Conservation (phyloP, 2,888 invertebrate species). For the Dexiosoma caninum region DNA sequence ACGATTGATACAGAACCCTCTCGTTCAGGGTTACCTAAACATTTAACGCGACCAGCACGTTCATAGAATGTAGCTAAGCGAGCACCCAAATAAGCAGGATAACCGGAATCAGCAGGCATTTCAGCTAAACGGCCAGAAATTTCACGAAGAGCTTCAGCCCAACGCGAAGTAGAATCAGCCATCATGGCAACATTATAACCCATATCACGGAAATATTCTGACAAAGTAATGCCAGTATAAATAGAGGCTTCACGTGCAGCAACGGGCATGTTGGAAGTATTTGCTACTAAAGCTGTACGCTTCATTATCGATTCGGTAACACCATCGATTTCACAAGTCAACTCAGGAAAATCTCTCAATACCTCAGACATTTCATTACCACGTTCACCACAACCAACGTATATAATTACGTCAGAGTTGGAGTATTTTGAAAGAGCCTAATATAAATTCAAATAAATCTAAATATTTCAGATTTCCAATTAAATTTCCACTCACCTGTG, state of each 20-base stretch:
- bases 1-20: constrained; percentile 99
- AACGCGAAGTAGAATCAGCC: constrained; percentile 99
- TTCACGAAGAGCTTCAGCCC: constrained; percentile 99
- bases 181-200: constrained; percentile 99
- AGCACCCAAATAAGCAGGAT: constrained; percentile 98
- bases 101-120: constrained; percentile 99
- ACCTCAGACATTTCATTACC: constrained; percentile 99
- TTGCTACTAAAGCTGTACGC: constrained; percentile 97
- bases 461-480: not conserved
- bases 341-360: constrained; percentile 97
- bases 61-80: constrained; percentile 99
- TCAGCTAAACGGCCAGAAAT: constrained; percentile 96
- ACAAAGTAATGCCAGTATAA: constrained; percentile 99
- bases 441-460: not conserved
- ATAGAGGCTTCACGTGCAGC: constrained; percentile 99
- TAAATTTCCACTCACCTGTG: constrained; percentile 79
- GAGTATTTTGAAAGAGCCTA: constrained; percentile 96
- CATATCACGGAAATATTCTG: constrained; percentile 99
- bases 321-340: constrained; percentile 96
- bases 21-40: constrained; percentile 96
- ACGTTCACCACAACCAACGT: constrained; percentile 99
- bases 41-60: constrained; percentile 96
- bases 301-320: constrained; percentile 98
- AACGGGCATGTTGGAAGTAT: constrained; percentile 99
- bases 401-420: constrained; percentile 98